Percentiles rank a stretch among this genome's conserved stretches.
Evolutionary conservation across 1,140 invertebrate species (phyloP).

Genomic region (Drosophila novamexicana): DNA sequence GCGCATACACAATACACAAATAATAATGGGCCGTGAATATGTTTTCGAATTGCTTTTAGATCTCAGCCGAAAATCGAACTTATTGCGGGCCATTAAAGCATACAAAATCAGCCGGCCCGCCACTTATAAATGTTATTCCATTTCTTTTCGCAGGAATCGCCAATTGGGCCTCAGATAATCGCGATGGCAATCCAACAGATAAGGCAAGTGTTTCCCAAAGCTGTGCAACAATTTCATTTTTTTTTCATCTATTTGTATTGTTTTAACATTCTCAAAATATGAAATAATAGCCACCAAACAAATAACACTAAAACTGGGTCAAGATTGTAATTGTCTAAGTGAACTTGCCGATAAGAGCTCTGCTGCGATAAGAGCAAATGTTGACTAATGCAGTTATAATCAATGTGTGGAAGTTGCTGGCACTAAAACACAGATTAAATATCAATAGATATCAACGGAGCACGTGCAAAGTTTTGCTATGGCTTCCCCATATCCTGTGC

Average conservation of each 20-base stretch:
- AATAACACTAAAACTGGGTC: constrained; percentile 35
- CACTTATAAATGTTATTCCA: constrained; percentile 37
- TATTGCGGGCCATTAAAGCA: constrained; percentile 14
- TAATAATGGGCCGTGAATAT: constrained; percentile 40
- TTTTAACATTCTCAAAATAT: too few relatives aligned
- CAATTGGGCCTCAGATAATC: constrained; percentile 80
- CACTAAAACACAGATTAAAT: background rate
- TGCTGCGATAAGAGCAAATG: constrained; percentile 11
- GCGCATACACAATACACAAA: constrained; percentile 6
- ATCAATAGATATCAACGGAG: background rate
- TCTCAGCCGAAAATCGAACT: constrained; percentile 16
- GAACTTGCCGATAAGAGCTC: constrained; percentile 39
- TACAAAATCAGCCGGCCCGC: constrained; percentile 1
- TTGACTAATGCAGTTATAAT: constrained; percentile 65
- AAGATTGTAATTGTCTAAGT: constrained; percentile 21
- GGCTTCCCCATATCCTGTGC: background rate
- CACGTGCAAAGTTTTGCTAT: background rate
- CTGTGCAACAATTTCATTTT: background rate
- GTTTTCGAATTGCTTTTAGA: constrained; percentile 46
- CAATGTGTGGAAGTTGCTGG: constrained; percentile 30
- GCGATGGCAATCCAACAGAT: constrained; percentile 81
- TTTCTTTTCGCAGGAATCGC: constrained; percentile 77
- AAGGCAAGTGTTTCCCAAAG: constrained; percentile 71
- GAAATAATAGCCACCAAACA: background rate
- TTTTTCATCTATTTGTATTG: too few relatives aligned